A percentile compares a stretch with the other conserved stretches of the same genome.
Evolutionary conservation across 2,888 invertebrate species (phyloP).

Genomic region (Melieria crassipennis): DNA sequence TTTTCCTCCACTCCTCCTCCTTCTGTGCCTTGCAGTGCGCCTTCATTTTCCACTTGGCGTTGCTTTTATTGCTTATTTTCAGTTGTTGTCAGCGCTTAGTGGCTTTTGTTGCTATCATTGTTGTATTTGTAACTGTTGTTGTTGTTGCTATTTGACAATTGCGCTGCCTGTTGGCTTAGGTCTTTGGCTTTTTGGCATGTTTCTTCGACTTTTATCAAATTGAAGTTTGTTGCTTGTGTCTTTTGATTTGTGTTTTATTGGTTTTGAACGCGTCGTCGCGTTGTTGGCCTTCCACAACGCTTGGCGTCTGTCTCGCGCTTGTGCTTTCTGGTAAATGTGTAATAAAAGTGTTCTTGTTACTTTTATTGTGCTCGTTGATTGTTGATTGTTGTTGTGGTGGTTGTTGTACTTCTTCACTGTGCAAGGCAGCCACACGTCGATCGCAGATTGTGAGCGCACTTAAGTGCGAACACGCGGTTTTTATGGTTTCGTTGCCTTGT

Average conservation of each 20-base stretch:
- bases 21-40: too few species aligned
- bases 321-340: neutral
- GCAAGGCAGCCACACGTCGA: neutral
- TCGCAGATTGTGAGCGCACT: neutral
- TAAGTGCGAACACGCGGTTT: slow-evolving; percentile 16
- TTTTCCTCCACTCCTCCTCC: too few species aligned
- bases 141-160: slow-evolving; percentile 31
- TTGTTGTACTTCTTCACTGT: neutral
- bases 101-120: slow-evolving; percentile 5
- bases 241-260: slow-evolving; percentile 1
- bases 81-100: too few species aligned
- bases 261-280: neutral
- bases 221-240: slow-evolving; percentile 31
- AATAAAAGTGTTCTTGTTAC: neutral
- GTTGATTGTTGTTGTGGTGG: neutral
- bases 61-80: too few species aligned
- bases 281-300: neutral
- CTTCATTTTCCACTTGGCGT: too few species aligned
- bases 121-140: neutral
- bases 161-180: slow-evolving; percentile 39
- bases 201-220: slow-evolving; percentile 17
- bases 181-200: slow-evolving; percentile 37
- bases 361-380: neutral
- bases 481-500: neutral
- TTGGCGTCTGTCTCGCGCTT: neutral